Conservation (phyloP, 2,888 invertebrate genomes). For the Ecliptopera silaceata region DNA sequence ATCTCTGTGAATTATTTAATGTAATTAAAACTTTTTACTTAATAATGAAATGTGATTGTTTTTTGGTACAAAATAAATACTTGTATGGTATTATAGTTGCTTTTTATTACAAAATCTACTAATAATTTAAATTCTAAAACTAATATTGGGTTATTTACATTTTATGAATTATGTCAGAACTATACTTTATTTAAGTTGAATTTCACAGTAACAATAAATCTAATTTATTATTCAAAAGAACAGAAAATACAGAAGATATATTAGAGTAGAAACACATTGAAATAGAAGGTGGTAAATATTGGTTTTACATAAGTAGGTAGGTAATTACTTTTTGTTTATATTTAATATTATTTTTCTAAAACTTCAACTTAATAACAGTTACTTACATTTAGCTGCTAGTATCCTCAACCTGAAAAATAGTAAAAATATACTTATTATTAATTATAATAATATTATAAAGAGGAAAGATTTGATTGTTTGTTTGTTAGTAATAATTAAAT, state of each 20-base stretch:
- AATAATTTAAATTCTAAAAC: conserved; percentile 25
- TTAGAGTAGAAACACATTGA: background rate
- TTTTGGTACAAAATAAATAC: conserved; percentile 73
- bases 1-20: conserved; percentile 43
- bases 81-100: conserved; percentile 45
- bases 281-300: background rate
- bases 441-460: too few species aligned
- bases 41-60: conserved; percentile 57
- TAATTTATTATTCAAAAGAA: too few species aligned
- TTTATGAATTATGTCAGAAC: background rate
- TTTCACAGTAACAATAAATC: background rate
- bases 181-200: background rate
- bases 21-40: conserved; percentile 48
- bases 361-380: background rate
- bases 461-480: too few species aligned
- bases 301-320: background rate
- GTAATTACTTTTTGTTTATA: too few species aligned
- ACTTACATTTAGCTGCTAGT: conserved; percentile 22
- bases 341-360: too few species aligned
- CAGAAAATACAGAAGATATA: too few species aligned
- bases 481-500: too few species aligned
- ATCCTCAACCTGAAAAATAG: conserved; percentile 14
- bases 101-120: conserved; percentile 33
- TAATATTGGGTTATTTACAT: conserved; percentile 16
- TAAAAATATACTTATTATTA: background rate